Percentiles rank a stretch among this genome's conserved stretches.
Conservation (phyloP, 2,888 invertebrate genomes). For the Gortyna flavago region DNA sequence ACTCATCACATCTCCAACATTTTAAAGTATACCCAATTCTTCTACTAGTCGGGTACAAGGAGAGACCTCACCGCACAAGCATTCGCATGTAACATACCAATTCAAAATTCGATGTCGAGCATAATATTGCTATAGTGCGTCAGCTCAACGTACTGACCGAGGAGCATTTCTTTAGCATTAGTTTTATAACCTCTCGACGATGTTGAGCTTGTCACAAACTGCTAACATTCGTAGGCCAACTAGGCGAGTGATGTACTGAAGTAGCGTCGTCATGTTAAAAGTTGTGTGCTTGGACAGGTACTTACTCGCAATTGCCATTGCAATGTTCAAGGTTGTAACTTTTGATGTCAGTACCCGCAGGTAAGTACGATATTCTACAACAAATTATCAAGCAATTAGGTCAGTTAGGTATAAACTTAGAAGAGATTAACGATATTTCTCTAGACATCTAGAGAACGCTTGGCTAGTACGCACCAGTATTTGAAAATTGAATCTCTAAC, state of each 20-base stretch:
- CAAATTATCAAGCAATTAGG: neutral
- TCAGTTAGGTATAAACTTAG: neutral
- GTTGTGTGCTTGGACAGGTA: neutral
- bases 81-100: neutral
- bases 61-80: neutral
- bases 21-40: neutral
- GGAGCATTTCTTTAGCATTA: neutral
- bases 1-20: neutral
- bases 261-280: neutral
- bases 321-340: neutral
- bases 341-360: neutral
- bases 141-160: neutral
- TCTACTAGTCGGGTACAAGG: neutral
- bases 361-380: neutral
- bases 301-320: neutral
- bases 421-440: constrained; percentile 33
- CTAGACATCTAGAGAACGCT: constrained; percentile 9
- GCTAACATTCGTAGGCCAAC: neutral
- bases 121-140: neutral
- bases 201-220: neutral
- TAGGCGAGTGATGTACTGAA: neutral
- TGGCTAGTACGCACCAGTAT: constrained; percentile 17
- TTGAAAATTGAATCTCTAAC: constrained; percentile 48
- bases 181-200: neutral
- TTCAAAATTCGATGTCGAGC: neutral